Evolutionary conservation across 2,888 invertebrate species (phyloP), one percentile per base, ranked within the genome.

Genomic region (Blomia tropicalis): DNA sequence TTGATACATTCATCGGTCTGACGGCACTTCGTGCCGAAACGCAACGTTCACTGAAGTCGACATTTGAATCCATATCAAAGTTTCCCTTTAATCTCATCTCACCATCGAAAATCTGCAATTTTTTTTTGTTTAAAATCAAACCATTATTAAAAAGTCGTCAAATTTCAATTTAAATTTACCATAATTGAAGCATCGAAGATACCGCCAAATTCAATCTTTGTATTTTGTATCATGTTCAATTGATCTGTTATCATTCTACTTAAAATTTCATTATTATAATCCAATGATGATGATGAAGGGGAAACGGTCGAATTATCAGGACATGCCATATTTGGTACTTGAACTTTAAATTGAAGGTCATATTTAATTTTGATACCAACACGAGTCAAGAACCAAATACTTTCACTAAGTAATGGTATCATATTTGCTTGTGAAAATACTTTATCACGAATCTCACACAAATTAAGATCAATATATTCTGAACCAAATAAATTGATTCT

Each of bases 361-460:
- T 56, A 56, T 14, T 27, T 23, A 2, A 56, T 56, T 19, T 3
- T 27, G 2, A 56, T 3, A 2, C 2, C 56, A 3, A 56, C 29
- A 4, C 29, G 22, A 2, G 56, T 56, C 2, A 27, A 29, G 30
- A 56, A 56, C 56, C 56, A 56, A 31, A 56, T 56, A 2, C 29
- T 29, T 4, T 56, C 56, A 2, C 11, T 2, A 56, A 30, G 29
- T 4, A 56, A 11, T 36, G 56, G 56, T 29, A 56, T 30, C 23
- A 22, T 2, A 30, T 27, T 27, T 2, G 56, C 25, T 4, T 56
- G 56, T 2, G 17, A 19, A 11, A 29, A 56, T 14, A 27, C 29
- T 36, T 56, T 56, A 36, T 56, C 29, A 36, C 56, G 56, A 27
- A 56, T 56, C 2, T 56, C 56, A 36, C 56, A 56, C 25, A 56